Conservation (phyloP, 2,888 invertebrate genomes). For the Morpho achilles region DNA sequence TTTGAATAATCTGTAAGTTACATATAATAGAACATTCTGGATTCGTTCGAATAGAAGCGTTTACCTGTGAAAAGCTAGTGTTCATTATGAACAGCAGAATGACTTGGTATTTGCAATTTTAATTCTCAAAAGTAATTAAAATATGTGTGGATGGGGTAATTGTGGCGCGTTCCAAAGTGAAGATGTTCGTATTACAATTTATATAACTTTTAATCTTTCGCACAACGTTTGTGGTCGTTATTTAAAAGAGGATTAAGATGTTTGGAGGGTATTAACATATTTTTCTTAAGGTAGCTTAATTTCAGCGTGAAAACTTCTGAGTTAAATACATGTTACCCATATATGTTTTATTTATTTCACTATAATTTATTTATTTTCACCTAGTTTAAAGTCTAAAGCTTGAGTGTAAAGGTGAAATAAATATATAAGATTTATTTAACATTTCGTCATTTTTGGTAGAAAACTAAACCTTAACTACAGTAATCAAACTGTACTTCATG, state of each 20-base stretch:
- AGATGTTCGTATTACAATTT: constrained; percentile 10
- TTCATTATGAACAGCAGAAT: no score
- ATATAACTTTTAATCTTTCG: constrained; percentile 18
- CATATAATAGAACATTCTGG: no score
- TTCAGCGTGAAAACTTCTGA: background rate
- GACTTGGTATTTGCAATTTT: background rate
- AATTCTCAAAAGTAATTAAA: constrained; percentile 6
- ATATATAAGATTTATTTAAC: background rate
- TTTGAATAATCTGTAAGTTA: no score
- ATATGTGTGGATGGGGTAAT: constrained; percentile 9
- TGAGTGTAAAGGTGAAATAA: no score
- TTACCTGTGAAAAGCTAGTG: no score
- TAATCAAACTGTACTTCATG: no score
- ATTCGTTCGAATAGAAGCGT: no score
- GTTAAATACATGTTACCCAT: background rate
- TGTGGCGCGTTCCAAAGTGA: constrained; percentile 8
- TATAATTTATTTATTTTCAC: background rate
- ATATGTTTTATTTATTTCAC: background rate
- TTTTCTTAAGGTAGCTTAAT: constrained; percentile 10
- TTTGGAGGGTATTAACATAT: constrained; percentile 18
- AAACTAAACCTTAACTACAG: no score
- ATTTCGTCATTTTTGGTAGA: no score
- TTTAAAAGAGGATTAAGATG: constrained; percentile 16
- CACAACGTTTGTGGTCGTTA: constrained; percentile 15
- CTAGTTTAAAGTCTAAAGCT: no score